Base-by-base conservation (phyloP, 2,797 vertebrate genomes). In the Eurystomus glaucurus region DNA sequence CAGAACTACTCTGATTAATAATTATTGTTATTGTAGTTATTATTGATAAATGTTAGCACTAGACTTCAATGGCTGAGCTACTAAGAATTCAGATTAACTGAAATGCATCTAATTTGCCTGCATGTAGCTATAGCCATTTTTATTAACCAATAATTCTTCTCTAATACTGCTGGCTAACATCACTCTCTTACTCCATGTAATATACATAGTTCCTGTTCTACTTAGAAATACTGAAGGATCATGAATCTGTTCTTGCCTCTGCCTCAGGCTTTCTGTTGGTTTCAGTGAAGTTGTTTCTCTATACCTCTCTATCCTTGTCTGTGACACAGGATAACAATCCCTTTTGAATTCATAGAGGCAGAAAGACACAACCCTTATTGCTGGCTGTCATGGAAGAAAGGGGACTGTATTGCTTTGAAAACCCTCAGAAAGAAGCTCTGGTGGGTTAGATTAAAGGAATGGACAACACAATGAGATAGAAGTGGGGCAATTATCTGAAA, bases 21-120 rank as follows among this genome's bases (percentile, higher is more conserved):
- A 98, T 97, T 96, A 97, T 95, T 95, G 85, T 96, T 97, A 96
- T 97, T 97, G 92, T 91, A 95, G 77, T 96, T 97, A 96, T 97
- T 97, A 93, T 92, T 97, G 90, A 97, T 75, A 94, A 98, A 97
- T 91, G 51, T 89, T 91, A 78, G 51, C 90, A 95, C 84, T 88
- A 88, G 76, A 85, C 75, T 96, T 97, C 89, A 94, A 84, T 76
- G 64, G 86, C 69, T 96, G 82, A 93, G 74, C 76, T 90, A 60
- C 89, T 96, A 95, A 97, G 82, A 95, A 97, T 96, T 96, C 88
- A 96, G 93, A 96, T 96, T 96, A 96, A 71, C 76, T 79, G 82
- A 91, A 97, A 96, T 66, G 26, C 51, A 94, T 84, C 93, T 97
- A 90, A 95, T 97, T 96, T 96, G 78, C 66, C 80, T 96, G 65